Percentiles rank a stretch among this genome's conserved stretches.
phyloP scores from a whole-genome alignment of 2,113 vertebrate genomes.

The Alosa alosa region DNA sequence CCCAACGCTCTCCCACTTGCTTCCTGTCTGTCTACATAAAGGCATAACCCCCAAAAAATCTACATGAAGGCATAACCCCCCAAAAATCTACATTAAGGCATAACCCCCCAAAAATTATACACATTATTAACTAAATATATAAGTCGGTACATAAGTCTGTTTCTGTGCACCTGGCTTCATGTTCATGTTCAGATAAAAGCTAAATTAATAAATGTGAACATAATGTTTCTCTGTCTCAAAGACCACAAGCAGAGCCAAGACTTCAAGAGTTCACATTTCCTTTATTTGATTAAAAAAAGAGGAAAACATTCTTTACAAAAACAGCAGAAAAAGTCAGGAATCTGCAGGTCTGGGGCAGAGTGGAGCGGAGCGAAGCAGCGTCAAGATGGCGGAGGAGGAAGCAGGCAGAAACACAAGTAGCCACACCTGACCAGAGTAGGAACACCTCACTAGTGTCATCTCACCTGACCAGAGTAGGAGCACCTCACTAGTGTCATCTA shows the following conservation, averaged over 20 bases:
- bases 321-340: background rate
- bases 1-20: no score
- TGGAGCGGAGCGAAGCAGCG: background rate
- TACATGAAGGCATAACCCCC: no score
- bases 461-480: no score
- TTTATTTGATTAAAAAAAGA: constrained; percentile 21
- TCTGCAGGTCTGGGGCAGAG: background rate
- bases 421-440: no score
- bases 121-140: background rate
- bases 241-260: background rate
- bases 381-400: no score
- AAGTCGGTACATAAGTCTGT: background rate
- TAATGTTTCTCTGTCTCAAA: background rate
- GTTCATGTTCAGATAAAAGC: background rate
- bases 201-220: background rate
- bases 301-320: constrained; percentile 15
- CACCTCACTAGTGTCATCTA: no score
- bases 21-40: no score
- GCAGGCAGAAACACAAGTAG: no score
- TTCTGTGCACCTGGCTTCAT: background rate
- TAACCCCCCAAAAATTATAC: no score
- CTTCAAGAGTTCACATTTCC: background rate
- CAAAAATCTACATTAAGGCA: no score
- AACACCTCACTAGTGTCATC: no score
- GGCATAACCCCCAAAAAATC: no score